Conservation (phyloP, 2,797 vertebrate genomes). For the Rhynchonycteris naso region DNA sequence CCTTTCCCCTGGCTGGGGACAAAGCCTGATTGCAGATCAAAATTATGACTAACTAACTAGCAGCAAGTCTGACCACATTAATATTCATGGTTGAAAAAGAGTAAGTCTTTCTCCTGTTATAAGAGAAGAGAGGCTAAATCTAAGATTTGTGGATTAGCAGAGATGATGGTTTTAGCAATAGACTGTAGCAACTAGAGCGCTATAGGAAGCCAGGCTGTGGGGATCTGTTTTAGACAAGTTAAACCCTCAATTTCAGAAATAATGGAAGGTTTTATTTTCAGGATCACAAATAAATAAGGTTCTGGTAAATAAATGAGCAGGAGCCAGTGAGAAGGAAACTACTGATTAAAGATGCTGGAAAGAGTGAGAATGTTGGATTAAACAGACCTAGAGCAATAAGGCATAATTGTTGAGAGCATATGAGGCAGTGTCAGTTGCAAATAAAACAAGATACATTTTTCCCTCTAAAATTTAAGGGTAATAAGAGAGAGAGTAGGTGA, state of each 20-base stretch:
- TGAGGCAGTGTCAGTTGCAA: not conserved
- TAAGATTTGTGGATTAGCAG: not conserved
- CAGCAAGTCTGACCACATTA: not conserved
- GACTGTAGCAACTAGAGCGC: not conserved
- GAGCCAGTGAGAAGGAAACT: not conserved
- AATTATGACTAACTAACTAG: not conserved
- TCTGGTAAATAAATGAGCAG: not conserved
- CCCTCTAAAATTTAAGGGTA: not conserved
- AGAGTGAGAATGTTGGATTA: not conserved
- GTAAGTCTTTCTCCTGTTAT: not conserved
- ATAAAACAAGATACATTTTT: not conserved
- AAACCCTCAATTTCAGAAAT: not conserved
- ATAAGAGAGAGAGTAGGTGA: not conserved
- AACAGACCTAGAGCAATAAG: fast-evolving
- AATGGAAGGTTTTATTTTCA: not conserved
- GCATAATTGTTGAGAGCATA: not conserved
- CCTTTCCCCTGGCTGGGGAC: not conserved
- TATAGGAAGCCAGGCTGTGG: not conserved
- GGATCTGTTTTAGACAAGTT: not conserved
- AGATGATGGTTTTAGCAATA: not conserved
- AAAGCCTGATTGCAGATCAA: not conserved
- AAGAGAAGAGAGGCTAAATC: not conserved
- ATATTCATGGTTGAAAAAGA: not conserved
- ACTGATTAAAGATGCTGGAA: not conserved
- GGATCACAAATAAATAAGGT: not conserved